Percentiles rank a stretch among this genome's conserved stretches.
Evolutionary conservation across 2,797 vertebrate species (phyloP).

Genomic region (Artibeus jamaicensis): DNA sequence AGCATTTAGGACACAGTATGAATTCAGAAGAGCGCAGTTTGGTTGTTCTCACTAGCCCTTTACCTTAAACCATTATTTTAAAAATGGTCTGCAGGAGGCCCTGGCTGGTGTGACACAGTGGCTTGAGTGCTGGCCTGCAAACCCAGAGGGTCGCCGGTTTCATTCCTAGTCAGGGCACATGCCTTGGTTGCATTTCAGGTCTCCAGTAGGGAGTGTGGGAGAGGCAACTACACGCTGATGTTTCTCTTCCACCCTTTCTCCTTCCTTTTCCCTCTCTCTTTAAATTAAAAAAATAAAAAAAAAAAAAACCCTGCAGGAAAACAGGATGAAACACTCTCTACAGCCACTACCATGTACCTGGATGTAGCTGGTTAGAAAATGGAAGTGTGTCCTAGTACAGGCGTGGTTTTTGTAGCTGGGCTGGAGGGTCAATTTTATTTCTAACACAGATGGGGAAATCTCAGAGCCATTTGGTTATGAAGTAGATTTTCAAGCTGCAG

Average conservation of each 20-base stretch:
- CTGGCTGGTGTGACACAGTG: too few species aligned
- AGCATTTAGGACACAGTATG: background rate
- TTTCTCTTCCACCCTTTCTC: too few species aligned
- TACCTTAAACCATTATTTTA: conserved; percentile 7
- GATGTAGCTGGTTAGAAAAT: conserved; percentile 60
- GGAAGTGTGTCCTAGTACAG: conserved; percentile 6
- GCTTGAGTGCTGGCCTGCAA: too few species aligned
- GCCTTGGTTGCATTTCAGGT: too few species aligned
- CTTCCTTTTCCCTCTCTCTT: too few species aligned
- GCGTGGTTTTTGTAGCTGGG: conserved; percentile 54
- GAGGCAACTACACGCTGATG: too few species aligned
- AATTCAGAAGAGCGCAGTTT: background rate
- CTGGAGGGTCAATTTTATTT: conserved; percentile 52
- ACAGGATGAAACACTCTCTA: background rate
- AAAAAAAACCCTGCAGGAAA: background rate
- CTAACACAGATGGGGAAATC: conserved; percentile 42
- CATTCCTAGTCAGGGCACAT: too few species aligned
- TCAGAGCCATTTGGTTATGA: conserved; percentile 74
- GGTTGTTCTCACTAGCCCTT: background rate
- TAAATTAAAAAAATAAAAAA: conserved; percentile 4
- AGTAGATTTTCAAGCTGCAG: conserved; percentile 82
- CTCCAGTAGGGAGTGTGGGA: too few species aligned
- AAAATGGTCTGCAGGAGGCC: conserved; percentile 13
- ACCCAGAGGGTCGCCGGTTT: too few species aligned
- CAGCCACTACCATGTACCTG: conserved; percentile 19